Evolutionary conservation across 1,140 invertebrate genomes (phyloP), one percentile per base, ranked within the genome.

Genomic region (Drosophila kurseongensis): DNA sequence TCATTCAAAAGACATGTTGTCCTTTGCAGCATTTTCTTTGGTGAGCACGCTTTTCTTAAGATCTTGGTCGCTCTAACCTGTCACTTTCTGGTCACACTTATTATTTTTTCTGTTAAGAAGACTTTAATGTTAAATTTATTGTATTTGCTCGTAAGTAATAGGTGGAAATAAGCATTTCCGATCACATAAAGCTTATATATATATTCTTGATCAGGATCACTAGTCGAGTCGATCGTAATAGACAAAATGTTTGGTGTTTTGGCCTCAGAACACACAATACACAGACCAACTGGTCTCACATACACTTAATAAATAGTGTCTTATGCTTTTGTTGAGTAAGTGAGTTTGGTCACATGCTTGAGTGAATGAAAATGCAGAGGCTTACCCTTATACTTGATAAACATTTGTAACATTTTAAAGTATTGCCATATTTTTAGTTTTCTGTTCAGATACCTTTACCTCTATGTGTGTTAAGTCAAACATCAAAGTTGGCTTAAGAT

Each of bases 401-500:
- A n/a, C 29, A 14, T 12, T 59, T 40, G 12, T 5, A 5, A 12
- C 2, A 18, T 23, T 60, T 12, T 16, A 18, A 18, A 60, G 32
- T n/a, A 60, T 57, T 18, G 16, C 23, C 23, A 40, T 40, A 32
- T 57, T 61, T 61, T 32, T 18, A 61, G 35, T 29, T 18, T 36
- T 27, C 9, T 9, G 16, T n/a, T 14, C 18, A 36, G 13, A 6
- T 35, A 56, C 56, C 50, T 40, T 38, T 45, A 29, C 18, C 5
- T 16, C n/a, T 58, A 23, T 35, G 38, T 14, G 27, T 12, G 27
- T 36, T 44, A 35, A 60, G 56, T 61, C 61, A 61, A 45, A 44
- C 61, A 61, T 65, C 61, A 65, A 65, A 65, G 61, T 65, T 65
- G 61, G 40, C 60, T 61, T 12, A 65, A 65, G 61, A 65, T 60